Percentiles rank a stretch among this genome's conserved stretches.
phyloP scores from a whole-genome alignment of 2,888 invertebrate species.

The Tanytarsus gracilentus region DNA sequence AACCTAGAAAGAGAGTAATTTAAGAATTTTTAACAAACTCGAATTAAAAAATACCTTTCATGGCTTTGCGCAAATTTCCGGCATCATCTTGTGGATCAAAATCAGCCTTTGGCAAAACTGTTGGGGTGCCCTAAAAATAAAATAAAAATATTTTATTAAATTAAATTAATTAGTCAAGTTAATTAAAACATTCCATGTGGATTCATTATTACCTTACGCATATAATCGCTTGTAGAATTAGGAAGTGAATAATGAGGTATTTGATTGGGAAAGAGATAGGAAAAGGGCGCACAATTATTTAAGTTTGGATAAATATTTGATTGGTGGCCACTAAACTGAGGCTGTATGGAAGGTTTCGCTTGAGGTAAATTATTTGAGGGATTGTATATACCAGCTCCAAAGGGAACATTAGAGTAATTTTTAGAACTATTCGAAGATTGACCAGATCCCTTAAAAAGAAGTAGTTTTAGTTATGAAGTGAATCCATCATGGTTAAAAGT shows the following conservation, averaged over 20 bases:
- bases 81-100: constrained; percentile 76
- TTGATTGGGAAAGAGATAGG: neutral
- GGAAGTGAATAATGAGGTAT: no score
- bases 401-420: neutral
- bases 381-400: neutral
- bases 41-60: no score
- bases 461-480: neutral
- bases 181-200: neutral
- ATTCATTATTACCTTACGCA: constrained; percentile 12
- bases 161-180: neutral
- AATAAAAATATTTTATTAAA: neutral
- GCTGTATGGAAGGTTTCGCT: neutral
- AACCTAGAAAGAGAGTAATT: no score
- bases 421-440: no score
- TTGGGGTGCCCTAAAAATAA: constrained; percentile 48
- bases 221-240: neutral
- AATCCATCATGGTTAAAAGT: neutral
- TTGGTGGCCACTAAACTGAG: neutral
- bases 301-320: constrained; percentile 16
- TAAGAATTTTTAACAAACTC: no score
- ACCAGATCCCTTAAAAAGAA: neutral
- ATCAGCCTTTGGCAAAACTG: constrained; percentile 63
- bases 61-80: constrained; percentile 69
- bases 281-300: neutral
- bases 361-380: neutral